Base-by-base conservation (phyloP, 2,888 invertebrate genomes). In the Phalera bucephala region DNA sequence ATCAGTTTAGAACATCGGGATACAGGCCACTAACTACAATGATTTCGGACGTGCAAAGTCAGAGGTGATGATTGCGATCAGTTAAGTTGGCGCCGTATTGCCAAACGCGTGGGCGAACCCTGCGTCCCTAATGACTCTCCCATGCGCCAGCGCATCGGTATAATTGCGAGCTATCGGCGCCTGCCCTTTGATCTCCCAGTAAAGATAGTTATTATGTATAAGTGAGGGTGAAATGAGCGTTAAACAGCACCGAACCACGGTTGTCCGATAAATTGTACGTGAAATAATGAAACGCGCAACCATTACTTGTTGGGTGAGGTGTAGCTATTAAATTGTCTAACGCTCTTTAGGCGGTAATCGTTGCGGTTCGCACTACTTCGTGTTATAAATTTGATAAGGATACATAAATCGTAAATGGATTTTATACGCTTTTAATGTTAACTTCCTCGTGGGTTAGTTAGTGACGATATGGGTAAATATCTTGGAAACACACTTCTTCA, bases 191-290 rank as follows among this genome's bases (percentile, higher is more conserved):
- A 87, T 86, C 87, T 82, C 49, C 25, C 47, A 64, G 68, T 79
- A 82, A 82, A 78, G 82, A 82, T 83, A 82, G 86, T 87, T 87
- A 88, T 87, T 88, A 86, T 73, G 68, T 72, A 73, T 75, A 72
- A 79, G 72, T 72, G 73, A 80, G 85, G 84, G 79, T 80, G 81
- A 80, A 84, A 85, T 86, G 75, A 79, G 75, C 79, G 79, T 70
- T 85, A 85, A 85, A 84, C 72, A 78, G 71, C 77, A 58, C 52
- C 51, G 62, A 62, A 69, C 69, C 69, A 64, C 67, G 73, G 68
- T 72, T 81, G 84, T 80, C 82, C 71, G 72, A 82, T 82, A 81
- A 84, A 85, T 86, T 80, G 69, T 71, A 75, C 66, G 65, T 75
- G 77, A 83, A 83, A 82, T 82, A 81, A 83, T 82, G 79, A 78